phyloP scores from a whole-genome alignment of 1,140 invertebrate genomes.

The Sitobion miscanthi region DNA sequence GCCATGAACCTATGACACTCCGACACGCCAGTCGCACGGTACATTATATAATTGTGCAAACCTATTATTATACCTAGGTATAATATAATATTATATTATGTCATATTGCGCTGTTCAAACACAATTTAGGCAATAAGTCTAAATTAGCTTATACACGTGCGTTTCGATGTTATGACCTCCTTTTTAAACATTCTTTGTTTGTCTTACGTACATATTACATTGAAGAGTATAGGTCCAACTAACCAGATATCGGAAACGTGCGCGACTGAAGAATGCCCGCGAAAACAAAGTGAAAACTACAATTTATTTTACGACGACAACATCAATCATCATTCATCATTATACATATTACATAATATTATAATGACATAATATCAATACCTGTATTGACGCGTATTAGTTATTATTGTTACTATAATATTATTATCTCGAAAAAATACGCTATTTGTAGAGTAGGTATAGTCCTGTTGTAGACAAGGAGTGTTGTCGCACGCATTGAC shows the following conservation, averaged over 20 bases:
- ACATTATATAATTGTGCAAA: neutral
- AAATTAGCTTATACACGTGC: neutral
- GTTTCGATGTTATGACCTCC: neutral
- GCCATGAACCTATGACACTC: neutral
- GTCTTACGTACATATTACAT: neutral
- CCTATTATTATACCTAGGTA: neutral
- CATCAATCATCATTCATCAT: too few species aligned
- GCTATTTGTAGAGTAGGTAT: neutral
- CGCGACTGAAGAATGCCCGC: neutral
- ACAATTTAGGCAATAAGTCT: neutral
- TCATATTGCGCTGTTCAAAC: neutral
- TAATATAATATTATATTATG: neutral
- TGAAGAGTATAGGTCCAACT: neutral
- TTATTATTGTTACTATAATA: neutral
- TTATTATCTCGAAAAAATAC: neutral
- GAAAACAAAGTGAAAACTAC: neutral
- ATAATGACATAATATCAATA: conserved; percentile 11
- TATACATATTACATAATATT: neutral
- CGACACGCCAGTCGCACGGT: neutral
- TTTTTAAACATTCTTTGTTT: neutral
- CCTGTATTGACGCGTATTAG: neutral
- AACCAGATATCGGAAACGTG: neutral
- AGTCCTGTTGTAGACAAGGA: neutral
- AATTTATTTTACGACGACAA: neutral
- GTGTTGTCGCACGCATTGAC: neutral